Evolutionary conservation across 2,113 vertebrate species (phyloP), one percentile per base, ranked within the genome.

Genomic region (Rallus limicola): DNA sequence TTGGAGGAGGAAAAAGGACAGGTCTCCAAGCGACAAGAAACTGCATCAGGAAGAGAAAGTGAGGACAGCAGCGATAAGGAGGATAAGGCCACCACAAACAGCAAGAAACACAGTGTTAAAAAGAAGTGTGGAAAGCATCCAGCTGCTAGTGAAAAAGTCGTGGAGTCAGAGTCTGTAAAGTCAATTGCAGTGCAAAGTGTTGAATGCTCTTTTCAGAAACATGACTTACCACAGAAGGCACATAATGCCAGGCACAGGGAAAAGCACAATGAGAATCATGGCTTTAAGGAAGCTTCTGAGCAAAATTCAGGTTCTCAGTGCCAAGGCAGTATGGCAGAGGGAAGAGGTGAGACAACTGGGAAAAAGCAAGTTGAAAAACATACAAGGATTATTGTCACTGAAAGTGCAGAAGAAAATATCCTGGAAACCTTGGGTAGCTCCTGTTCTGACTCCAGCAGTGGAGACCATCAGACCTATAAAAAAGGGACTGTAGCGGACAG

Each of bases 381-480:
- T 6, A 86, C 36, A 34, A 84, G 72, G 76, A 42, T 64, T 34
- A 28, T 78, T 68, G 72, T 77, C 38, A 69, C 55, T 59, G 82
- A 75, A 91, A 94, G 62, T 6, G 72, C 77, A 59, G 81, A 89
- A 68, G 89, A 93, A 90, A 88, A 87, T 50, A n/a, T 31, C 26
- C 72, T 56, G 65, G 90, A 78, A 82, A 25, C 21, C 34, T 93
- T 82, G n/a, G 83, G 15, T 53, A 42, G 38, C 11, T 97, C 82
- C 56, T 86, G 28, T 79, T 97, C 92, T 42, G 65, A 92, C 59
- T 92, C 69, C 40, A 75, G 88, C 79, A 88, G 53, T 60, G 62
- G 95, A 92, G 40, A 70, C n/a, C 53, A 10, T 46, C 36, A 88
- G 87, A 83, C 48, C 46, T 26, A 77, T 46, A 20, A 52, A 42